These are phyloP conservation scores for Eulemur albifrons DNA, from an alignment of 2,797 vertebrate genomes.

Conservation along the genomic window DNA sequence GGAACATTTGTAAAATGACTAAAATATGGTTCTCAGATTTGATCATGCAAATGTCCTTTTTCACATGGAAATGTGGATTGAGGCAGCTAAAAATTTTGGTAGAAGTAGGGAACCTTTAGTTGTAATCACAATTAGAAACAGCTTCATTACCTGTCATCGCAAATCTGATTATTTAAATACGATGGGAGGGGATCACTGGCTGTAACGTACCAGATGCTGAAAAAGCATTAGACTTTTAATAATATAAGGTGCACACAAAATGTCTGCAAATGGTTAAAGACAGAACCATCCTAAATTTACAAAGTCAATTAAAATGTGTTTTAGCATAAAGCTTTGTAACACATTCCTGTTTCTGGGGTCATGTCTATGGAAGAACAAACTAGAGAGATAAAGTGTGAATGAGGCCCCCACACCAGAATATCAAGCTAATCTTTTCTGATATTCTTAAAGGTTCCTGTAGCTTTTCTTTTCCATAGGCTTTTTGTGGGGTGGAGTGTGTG, in stretches of 20 bases:
- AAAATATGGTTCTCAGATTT: slow-evolving; percentile 72
- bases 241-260: not conserved
- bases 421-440: slow-evolving; percentile 53
- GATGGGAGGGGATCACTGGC: not conserved
- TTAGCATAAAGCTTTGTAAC: slow-evolving; percentile 19
- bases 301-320: slow-evolving; percentile 59
- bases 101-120: slow-evolving; percentile 28
- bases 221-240: slow-evolving; percentile 13
- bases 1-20: slow-evolving; percentile 78
- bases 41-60: slow-evolving; percentile 75
- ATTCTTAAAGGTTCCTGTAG: slow-evolving; percentile 35
- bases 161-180: slow-evolving; percentile 35
- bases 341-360: slow-evolving; percentile 39
- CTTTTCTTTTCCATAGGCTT: slow-evolving; percentile 5
- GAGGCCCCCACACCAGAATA: not conserved
- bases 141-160: slow-evolving; percentile 13
- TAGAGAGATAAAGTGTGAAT: not conserved
- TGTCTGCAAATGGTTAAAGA: not conserved
- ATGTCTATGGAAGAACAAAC: slow-evolving; percentile 42
- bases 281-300: slow-evolving; percentile 49
- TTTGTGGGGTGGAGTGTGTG: not conserved
- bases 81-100: slow-evolving; percentile 48
- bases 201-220: not conserved
- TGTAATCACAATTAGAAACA: slow-evolving; percentile 47
- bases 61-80: slow-evolving; percentile 51